These are phyloP conservation scores for Falco concolor DNA, from an alignment of 2,797 vertebrate species.

Conservation along the genomic window DNA sequence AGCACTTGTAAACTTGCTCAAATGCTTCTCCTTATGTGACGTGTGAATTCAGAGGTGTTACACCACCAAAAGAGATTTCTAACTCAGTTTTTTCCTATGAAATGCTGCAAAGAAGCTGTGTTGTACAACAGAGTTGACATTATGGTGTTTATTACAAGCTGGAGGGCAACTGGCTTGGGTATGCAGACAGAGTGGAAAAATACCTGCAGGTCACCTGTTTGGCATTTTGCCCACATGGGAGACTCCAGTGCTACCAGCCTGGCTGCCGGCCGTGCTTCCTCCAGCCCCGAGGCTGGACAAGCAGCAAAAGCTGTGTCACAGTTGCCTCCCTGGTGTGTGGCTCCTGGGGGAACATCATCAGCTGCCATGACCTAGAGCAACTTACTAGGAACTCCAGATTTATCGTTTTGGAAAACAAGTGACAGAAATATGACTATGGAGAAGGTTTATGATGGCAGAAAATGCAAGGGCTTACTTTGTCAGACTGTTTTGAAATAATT, in stretches of 20 bases:
- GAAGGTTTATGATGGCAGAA: background rate
- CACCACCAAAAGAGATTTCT: background rate
- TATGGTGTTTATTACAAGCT: background rate
- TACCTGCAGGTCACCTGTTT: slow-evolving; percentile 33
- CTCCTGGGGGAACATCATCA: background rate
- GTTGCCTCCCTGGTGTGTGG: background rate
- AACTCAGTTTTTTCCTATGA: background rate
- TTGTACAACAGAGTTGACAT: accelerated
- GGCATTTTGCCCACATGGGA: background rate
- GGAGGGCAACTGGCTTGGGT: background rate
- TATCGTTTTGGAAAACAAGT: background rate
- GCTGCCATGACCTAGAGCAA: background rate
- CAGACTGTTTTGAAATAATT: background rate
- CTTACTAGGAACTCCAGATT: background rate
- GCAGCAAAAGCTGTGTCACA: background rate
- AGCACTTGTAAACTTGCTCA: background rate
- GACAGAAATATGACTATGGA: background rate
- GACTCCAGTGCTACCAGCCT: background rate
- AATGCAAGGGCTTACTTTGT: background rate
- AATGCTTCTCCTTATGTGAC: background rate
- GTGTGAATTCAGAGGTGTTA: background rate
- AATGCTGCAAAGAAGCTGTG: background rate
- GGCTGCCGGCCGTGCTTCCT: background rate
- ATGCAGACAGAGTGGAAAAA: slow-evolving; percentile 56
- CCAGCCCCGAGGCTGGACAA: background rate